Percentiles rank a stretch among this genome's conserved stretches.
Conservation (phyloP, 2,797 vertebrate species). For the Telmatherina bonti region DNA sequence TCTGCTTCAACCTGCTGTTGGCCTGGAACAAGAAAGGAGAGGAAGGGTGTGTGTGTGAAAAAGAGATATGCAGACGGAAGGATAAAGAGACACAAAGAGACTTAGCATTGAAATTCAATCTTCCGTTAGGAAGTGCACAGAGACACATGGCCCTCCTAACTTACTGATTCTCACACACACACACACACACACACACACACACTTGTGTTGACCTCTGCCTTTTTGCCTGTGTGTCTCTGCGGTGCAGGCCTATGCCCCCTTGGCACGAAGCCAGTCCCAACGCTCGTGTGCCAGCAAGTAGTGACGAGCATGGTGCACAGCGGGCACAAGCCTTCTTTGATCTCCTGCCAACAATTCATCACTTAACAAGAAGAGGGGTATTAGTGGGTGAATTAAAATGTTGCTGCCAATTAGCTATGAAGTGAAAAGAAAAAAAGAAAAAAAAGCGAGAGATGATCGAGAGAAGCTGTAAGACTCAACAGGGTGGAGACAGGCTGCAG, state of each 20-base stretch:
- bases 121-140: constrained; percentile 76
- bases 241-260: constrained; percentile 77
- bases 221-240: constrained; percentile 79
- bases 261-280: constrained; percentile 84
- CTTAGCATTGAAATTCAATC: constrained; percentile 77
- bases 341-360: constrained; percentile 92
- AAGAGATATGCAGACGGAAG: constrained; percentile 62
- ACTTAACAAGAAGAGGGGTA: constrained; percentile 85
- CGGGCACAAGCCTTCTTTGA: constrained; percentile 84
- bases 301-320: constrained; percentile 79
- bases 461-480: constrained; percentile 53
- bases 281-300: constrained; percentile 85
- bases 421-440: constrained; percentile 72
- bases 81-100: constrained; percentile 56
- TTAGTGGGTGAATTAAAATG: constrained; percentile 77
- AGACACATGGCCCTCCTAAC: constrained; percentile 36
- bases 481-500: constrained; percentile 38
- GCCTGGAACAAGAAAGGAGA: constrained; percentile 85
- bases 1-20: constrained; percentile 90
- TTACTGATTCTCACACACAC: constrained; percentile 75
- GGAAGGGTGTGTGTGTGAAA: constrained; percentile 55
- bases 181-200: constrained; percentile 54
- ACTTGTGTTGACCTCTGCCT: constrained; percentile 84
- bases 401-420: constrained; percentile 91
- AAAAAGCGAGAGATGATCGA: constrained; percentile 49